Conservation (phyloP, 2,113 vertebrate species). For the Orientallactaga bullata region DNA sequence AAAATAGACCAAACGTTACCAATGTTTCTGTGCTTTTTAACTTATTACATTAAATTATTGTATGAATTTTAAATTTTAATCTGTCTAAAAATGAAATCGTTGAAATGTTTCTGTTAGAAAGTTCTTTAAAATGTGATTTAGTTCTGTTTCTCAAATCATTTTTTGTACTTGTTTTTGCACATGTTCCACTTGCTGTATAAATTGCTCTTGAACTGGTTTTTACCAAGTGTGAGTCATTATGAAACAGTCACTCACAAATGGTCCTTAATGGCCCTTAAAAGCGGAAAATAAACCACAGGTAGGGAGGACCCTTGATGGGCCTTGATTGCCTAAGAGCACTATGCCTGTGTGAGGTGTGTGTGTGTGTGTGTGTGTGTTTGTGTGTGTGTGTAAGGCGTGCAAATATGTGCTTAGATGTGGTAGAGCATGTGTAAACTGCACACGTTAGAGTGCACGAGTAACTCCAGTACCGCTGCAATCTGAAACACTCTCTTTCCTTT, state of each 20-base stretch:
- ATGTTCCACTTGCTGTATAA: background rate
- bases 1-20: background rate
- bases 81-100: background rate
- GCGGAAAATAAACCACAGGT: slow-evolving; percentile 39
- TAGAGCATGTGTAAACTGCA: background rate
- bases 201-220: slow-evolving; percentile 36
- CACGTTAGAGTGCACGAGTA: background rate
- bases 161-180: background rate
- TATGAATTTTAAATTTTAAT: slow-evolving; percentile 15
- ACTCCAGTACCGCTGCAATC: background rate
- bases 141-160: background rate
- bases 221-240: slow-evolving; percentile 6
- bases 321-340: background rate
- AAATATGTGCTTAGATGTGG: background rate
- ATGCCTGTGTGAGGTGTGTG: background rate
- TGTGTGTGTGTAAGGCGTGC: background rate
- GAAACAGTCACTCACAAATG: slow-evolving; percentile 28
- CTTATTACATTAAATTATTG: slow-evolving; percentile 6
- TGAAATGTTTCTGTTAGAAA: background rate
- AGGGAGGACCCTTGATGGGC: background rate
- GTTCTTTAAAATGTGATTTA: slow-evolving; percentile 27
- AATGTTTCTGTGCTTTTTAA: slow-evolving; percentile 14
- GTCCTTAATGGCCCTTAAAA: slow-evolving; percentile 40
- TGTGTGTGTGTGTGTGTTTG: background rate
- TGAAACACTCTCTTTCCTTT: background rate